A percentile compares a stretch with the other conserved stretches of the same genome.
Conservation (phyloP, 2,113 vertebrate species). For the Eulemur rufifrons region DNA sequence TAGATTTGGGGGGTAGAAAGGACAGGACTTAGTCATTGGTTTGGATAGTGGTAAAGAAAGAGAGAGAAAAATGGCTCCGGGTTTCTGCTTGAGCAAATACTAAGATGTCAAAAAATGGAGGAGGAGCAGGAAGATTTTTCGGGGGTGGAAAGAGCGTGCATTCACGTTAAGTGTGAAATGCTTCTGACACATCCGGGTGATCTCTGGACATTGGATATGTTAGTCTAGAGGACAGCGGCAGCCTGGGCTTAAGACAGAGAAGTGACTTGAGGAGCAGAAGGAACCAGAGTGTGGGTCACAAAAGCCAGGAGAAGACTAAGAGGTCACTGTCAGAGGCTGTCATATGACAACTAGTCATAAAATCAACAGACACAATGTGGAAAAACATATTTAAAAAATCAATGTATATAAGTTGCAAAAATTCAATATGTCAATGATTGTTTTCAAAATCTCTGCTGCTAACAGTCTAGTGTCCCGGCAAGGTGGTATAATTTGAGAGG, state of each 20-base stretch:
- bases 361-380: background rate
- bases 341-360: background rate
- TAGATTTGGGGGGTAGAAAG: background rate
- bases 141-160: background rate
- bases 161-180: background rate
- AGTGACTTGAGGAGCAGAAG: background rate
- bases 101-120: background rate
- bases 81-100: background rate
- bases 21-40: background rate
- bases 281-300: background rate
- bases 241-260: background rate
- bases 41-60: background rate
- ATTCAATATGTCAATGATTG: background rate
- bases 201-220: background rate
- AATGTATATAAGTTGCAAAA: background rate
- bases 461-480: background rate
- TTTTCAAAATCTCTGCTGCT: conserved; percentile 1
- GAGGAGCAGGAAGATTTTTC: background rate
- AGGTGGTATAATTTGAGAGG: background rate
- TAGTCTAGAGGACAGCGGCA: background rate
- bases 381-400: background rate
- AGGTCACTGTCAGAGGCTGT: background rate
- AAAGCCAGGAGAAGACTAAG: background rate
- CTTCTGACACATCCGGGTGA: background rate
- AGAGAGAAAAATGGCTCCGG: background rate